phyloP scores from a whole-genome alignment of 2,888 invertebrate genomes.

The Leucophenga maculata region DNA sequence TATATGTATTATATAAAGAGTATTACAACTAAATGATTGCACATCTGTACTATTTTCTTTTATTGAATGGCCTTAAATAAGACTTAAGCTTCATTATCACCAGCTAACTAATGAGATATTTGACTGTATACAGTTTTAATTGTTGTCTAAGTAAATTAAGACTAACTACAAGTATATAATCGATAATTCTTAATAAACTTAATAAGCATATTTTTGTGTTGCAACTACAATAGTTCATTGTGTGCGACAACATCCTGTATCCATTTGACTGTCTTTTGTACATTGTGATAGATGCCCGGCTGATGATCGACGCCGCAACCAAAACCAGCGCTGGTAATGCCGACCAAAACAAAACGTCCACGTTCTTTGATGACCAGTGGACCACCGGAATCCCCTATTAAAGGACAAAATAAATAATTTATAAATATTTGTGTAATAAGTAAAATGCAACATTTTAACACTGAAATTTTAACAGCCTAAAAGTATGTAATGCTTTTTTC shows the following conservation, averaged over 20 bases:
- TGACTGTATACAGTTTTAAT: conserved; percentile 26
- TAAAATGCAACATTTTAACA: conserved; percentile 20
- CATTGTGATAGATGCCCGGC: conserved; percentile 89
- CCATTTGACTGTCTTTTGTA: conserved; percentile 81
- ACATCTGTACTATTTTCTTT: conserved; percentile 2
- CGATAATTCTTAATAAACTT: neutral
- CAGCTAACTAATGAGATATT: conserved; percentile 58
- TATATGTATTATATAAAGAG: neutral
- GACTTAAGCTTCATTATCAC: conserved; percentile 44
- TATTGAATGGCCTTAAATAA: conserved; percentile 1
- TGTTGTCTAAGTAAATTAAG: too few relatives aligned
- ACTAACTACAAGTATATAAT: too few relatives aligned
- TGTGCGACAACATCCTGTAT: conserved; percentile 75
- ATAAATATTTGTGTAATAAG: neutral
- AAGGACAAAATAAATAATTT: neutral
- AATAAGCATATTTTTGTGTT: neutral
- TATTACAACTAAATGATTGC: conserved; percentile 1
- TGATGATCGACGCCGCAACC: conserved; percentile 89
- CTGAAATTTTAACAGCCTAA: conserved; percentile 38
- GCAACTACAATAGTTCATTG: conserved; percentile 49
- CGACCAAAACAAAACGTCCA: conserved; percentile 82
- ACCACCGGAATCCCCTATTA: conserved; percentile 84
- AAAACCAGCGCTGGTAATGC: conserved; percentile 89
- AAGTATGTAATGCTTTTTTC: conserved; percentile 46
- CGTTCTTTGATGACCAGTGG: conserved; percentile 81